Evolutionary conservation across 2,888 invertebrate genomes (phyloP).

Genomic region (Coronaproctus castanopsis): DNA sequence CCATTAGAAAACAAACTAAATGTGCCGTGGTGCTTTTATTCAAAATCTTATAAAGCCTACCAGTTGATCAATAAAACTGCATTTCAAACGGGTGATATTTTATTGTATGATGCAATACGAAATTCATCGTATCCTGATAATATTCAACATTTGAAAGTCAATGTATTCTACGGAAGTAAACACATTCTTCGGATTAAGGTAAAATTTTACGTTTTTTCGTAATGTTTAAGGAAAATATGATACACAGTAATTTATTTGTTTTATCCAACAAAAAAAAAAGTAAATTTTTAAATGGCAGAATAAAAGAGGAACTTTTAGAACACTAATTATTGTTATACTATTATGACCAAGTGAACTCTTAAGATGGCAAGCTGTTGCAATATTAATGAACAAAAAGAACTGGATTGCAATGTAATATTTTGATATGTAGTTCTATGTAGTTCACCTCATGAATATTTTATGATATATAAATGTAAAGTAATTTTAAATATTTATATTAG

Average conservation of each 20-base stretch:
- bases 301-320: too few relatives aligned
- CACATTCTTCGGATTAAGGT: slow-evolving; percentile 46
- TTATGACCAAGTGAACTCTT: too few relatives aligned
- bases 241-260: background rate
- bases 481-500: too few relatives aligned
- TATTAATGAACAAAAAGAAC: too few relatives aligned
- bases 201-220: slow-evolving; percentile 13
- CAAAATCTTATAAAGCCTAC: slow-evolving; percentile 42
- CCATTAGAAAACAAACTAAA: slow-evolving; percentile 4
- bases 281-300: too few relatives aligned
- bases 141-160: slow-evolving; percentile 36
- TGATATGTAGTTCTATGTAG: too few relatives aligned
- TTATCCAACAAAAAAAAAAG: too few relatives aligned
- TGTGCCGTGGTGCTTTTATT: slow-evolving; percentile 54
- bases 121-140: slow-evolving; percentile 45
- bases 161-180: slow-evolving; percentile 40
- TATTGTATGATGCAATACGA: slow-evolving; percentile 33
- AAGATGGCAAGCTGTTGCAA: too few relatives aligned
- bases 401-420: too few relatives aligned
- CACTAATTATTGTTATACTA: too few relatives aligned
- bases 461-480: too few relatives aligned
- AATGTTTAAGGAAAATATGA: background rate
- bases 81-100: slow-evolving; percentile 37
- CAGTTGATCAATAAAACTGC: slow-evolving; percentile 38
- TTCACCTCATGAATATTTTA: too few relatives aligned